Evolutionary conservation across 2,113 vertebrate species (phyloP), one percentile per base, ranked within the genome.

Genomic region (Anthoscopus minutus): DNA sequence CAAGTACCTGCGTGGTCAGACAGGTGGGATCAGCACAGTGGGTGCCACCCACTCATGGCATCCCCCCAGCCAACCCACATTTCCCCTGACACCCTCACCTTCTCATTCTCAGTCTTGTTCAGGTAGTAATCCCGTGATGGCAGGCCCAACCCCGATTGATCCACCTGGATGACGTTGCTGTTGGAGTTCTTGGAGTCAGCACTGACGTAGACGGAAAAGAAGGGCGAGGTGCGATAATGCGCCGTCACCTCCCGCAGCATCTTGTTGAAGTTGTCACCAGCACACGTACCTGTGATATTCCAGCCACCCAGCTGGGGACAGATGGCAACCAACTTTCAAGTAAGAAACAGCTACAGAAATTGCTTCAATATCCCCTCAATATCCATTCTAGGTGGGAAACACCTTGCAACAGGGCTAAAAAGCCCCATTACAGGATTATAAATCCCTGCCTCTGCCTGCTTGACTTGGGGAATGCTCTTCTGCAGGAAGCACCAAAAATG

Each of bases 91-190:
- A 6, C 12, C 19, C 88, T 82, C 82, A 99, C 99, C 98, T 99
- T 99, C 95, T 98, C 98, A 3, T 99, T 99, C 92, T 98, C 98
- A 0, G 99, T 99, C 96, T 98, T 99, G 97, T 99, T 99, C 97
- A 99, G 98, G 97, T 99, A 99, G 96, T 99, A 99, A 90, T 99
- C 99, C 62, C 99, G 97, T 0, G 99, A 99, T 0, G 99, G 99
- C 42, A 99, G 94, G 27, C 99, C 99, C 60, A 99, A 97, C 42
- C 99, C 99, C 0, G 99, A 99, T 96, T 99, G 99, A 96, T 99
- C 96, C 94, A 99, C 99, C 98, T 99, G 99, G 93, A 99, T 99
- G 94, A 99, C 97, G 15, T 99, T 99, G 95, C 98, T 99, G 97
- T 98, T 99, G 95, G 99, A 99, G 95, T 99, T 99, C 92, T 99